These are phyloP conservation scores for Epistrophe eligans DNA, from an alignment of 2,888 invertebrate species.

Conservation along the genomic window DNA sequence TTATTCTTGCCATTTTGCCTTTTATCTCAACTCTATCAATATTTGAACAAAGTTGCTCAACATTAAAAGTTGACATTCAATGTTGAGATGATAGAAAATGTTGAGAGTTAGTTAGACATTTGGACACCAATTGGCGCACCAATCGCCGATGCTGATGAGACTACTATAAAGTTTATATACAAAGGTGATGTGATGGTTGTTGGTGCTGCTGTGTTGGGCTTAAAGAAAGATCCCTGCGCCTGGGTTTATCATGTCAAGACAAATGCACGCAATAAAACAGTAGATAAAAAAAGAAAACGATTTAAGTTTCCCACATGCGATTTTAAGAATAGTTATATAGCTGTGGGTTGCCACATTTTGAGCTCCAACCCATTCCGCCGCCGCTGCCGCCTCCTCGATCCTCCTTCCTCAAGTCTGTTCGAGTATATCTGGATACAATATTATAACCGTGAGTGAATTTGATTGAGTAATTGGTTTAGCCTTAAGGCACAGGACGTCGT, in stretches of 20 bases:
- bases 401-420: neutral
- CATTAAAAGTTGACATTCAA: too few species aligned
- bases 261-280: conserved; percentile 72
- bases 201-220: neutral
- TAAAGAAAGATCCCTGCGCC: conserved; percentile 22
- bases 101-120: too few species aligned
- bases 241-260: conserved; percentile 67
- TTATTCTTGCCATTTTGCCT: too few species aligned
- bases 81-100: too few species aligned
- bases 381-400: too few species aligned
- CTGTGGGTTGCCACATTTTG: conserved; percentile 20
- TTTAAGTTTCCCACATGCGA: conserved; percentile 66
- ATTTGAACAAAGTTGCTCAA: too few species aligned
- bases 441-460: conserved; percentile 58
- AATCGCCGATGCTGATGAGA: too few species aligned
- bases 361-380: neutral
- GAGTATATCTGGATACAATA: conserved; percentile 16
- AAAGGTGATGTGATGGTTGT: neutral
- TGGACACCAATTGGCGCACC: too few species aligned
- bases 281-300: conserved; percentile 67
- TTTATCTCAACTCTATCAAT: too few species aligned
- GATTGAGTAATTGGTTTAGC: conserved; percentile 70
- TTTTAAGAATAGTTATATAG: conserved; percentile 40
- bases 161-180: too few species aligned
- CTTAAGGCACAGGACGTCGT: conserved; percentile 30